Conservation (phyloP, 1,140 invertebrate genomes). For the Drosophila teissieri region DNA sequence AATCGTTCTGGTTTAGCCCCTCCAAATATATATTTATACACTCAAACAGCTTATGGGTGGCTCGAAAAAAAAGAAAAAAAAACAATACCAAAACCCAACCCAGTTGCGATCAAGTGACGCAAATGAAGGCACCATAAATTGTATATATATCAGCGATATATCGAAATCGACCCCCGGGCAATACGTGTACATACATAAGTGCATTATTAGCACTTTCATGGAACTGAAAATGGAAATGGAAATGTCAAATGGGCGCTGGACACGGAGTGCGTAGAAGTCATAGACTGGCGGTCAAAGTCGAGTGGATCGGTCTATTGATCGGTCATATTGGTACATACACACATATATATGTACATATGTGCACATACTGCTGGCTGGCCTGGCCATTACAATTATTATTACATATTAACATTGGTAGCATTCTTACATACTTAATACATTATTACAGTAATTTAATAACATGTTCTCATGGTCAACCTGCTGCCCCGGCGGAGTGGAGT, state of each 20-base stretch:
- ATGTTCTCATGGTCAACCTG: conserved; percentile 84
- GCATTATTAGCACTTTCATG: conserved; percentile 63
- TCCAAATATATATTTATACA: neutral
- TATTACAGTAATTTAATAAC: conserved; percentile 84
- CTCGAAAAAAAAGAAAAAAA: too few relatives aligned
- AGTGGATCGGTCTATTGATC: conserved; percentile 31
- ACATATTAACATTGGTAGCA: conserved; percentile 83
- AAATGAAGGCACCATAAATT: conserved; percentile 38
- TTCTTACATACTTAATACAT: conserved; percentile 84
- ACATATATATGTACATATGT: neutral
- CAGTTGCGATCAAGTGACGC: conserved; percentile 11
- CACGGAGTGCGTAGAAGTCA: conserved; percentile 50
- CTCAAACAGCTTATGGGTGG: neutral
- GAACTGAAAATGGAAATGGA: conserved; percentile 46
- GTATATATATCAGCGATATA: conserved; percentile 29
- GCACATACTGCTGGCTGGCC: conserved; percentile 31
- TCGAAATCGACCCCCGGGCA: conserved; percentile 19
- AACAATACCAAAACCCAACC: neutral
- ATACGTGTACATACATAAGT: conserved; percentile 33
- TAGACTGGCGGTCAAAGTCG: conserved; percentile 44
- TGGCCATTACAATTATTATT: conserved; percentile 80
- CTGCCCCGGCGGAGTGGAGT: conserved; percentile 33
- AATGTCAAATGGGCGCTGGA: conserved; percentile 9
- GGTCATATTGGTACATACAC: conserved; percentile 22
- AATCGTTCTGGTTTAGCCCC: neutral